Evolutionary conservation across 2,113 vertebrate genomes (phyloP).

Genomic region (Tonatia bakeri): DNA sequence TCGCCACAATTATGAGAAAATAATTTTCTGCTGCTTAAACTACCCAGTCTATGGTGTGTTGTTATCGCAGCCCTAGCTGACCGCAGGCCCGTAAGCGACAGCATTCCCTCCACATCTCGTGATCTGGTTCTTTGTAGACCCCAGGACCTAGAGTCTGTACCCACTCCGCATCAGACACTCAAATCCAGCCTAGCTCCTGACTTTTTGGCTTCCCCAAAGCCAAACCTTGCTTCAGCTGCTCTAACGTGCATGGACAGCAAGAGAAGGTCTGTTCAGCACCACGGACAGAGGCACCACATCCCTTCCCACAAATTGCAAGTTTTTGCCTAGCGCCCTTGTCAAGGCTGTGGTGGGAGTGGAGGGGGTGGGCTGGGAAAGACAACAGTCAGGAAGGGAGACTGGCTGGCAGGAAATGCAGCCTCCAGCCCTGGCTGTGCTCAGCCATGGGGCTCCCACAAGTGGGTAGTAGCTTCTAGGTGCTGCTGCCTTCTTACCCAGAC

Average conservation of each 20-base stretch:
- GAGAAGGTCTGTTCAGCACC: constrained; percentile 54
- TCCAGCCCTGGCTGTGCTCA: not conserved
- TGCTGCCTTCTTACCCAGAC: not conserved
- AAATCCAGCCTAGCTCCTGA: not conserved
- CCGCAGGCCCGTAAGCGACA: no score
- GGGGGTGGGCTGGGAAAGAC: not conserved
- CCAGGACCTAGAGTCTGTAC: not conserved
- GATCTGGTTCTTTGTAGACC: not conserved
- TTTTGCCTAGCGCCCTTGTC: not conserved
- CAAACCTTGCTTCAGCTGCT: not conserved
- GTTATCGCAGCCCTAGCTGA: not conserved
- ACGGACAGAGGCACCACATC: not conserved
- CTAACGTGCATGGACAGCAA: constrained; percentile 12
- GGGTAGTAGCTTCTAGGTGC: not conserved
- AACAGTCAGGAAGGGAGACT: not conserved
- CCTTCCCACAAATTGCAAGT: constrained; percentile 22
- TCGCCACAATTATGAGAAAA: not conserved
- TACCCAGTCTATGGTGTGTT: not conserved
- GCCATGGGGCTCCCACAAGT: not conserved
- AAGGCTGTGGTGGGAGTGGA: not conserved
- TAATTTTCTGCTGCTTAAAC: not conserved
- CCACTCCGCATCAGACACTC: not conserved
- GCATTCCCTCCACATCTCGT: no score
- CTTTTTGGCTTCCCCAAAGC: not conserved
- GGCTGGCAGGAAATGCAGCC: not conserved